Conservation (phyloP, 2,797 vertebrate species). For the Aplochiton taeniatus region DNA sequence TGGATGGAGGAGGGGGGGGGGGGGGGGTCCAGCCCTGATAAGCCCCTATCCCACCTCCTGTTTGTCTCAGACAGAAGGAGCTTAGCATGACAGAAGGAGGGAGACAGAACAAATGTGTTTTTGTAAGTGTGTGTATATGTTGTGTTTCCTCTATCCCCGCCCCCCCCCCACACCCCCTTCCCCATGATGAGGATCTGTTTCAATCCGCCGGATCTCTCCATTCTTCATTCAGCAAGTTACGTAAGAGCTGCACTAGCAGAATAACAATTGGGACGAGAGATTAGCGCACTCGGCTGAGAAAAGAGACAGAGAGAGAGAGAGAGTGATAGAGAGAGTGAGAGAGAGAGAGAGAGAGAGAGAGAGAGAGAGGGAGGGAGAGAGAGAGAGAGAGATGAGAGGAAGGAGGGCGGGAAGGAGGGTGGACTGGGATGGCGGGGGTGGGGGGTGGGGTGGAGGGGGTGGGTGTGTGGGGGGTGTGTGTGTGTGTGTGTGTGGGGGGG, state of each 20-base stretch:
- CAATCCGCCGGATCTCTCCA: conserved; percentile 62
- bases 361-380: conserved; percentile 13
- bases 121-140: conserved; percentile 37
- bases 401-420: conserved; percentile 12
- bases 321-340: background rate
- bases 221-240: conserved; percentile 62
- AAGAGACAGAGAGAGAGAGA: conserved; percentile 16
- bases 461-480: no score
- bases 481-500: no score
- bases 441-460: conserved; percentile 34
- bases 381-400: conserved; percentile 24
- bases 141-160: conserved; percentile 13
- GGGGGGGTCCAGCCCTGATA: conserved; percentile 49
- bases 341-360: conserved; percentile 22
- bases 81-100: conserved; percentile 39
- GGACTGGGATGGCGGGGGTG: background rate
- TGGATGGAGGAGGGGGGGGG: conserved; percentile 6
- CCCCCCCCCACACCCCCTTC: conserved; percentile 3
- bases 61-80: conserved; percentile 40
- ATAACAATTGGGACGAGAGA: conserved; percentile 72
- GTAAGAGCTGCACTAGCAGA: conserved; percentile 68
- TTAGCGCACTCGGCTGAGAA: conserved; percentile 60
- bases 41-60: conserved; percentile 27
- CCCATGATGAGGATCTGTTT: conserved; percentile 56
- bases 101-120: conserved; percentile 6